phyloP scores from a whole-genome alignment of 2,888 invertebrate species.

The Chydorus sphaericus region DNA sequence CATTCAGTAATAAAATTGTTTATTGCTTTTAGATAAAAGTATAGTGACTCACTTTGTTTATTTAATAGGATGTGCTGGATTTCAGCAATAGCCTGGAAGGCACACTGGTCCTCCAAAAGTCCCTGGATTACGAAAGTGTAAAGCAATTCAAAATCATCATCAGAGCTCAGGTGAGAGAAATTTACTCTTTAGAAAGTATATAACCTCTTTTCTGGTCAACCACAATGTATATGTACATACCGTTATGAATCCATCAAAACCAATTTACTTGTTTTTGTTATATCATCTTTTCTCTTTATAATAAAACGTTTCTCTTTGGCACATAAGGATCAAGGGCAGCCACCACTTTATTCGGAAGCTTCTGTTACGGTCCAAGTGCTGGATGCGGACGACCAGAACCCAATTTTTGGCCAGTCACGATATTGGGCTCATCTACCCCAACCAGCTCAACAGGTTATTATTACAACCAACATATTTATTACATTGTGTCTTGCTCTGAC shows the following conservation, averaged over 20 bases:
- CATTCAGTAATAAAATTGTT: constrained; percentile 41
- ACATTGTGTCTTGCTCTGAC: background rate
- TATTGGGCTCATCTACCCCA: constrained; percentile 54
- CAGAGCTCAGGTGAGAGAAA: constrained; percentile 39
- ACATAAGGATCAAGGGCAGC: constrained; percentile 55
- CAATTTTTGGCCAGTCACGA: constrained; percentile 57
- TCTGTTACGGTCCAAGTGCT: constrained; percentile 58
- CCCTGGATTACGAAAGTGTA: constrained; percentile 67
- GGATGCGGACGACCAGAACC: constrained; percentile 86
- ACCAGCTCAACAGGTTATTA: constrained; percentile 17
- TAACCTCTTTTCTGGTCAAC: too few relatives aligned
- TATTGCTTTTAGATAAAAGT: background rate
- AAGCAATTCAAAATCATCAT: constrained; percentile 61
- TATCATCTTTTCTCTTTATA: too few relatives aligned
- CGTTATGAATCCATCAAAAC: too few relatives aligned
- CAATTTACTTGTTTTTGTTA: too few relatives aligned
- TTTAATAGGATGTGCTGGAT: constrained; percentile 53
- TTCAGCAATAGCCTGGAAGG: constrained; percentile 77
- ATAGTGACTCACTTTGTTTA: background rate
- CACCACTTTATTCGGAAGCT: constrained; percentile 60
- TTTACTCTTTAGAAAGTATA: too few relatives aligned
- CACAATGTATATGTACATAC: too few relatives aligned
- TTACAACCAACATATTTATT: background rate
- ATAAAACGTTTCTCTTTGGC: too few relatives aligned
- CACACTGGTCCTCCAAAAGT: constrained; percentile 57